These are phyloP conservation scores for Enteromius fasciolatus DNA, from an alignment of 2,797 vertebrate species.

Conservation along the genomic window DNA sequence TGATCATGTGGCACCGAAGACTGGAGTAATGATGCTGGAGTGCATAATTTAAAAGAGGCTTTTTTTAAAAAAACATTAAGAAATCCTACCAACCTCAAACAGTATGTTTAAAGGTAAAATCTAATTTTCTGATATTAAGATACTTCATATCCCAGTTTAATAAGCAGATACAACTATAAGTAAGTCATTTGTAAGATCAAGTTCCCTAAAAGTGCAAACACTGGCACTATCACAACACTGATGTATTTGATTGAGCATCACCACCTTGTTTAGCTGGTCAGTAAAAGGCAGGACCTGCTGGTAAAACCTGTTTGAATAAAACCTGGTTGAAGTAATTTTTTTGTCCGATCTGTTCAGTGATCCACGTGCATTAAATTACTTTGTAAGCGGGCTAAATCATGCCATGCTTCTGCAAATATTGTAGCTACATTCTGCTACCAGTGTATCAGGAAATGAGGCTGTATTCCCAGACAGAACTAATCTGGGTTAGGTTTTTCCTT, in stretches of 20 bases:
- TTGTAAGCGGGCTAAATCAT: background rate
- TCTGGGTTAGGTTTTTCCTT: conserved; percentile 56
- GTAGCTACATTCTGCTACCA: background rate
- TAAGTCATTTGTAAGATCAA: background rate
- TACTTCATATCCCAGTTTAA: background rate
- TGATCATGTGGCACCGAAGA: background rate
- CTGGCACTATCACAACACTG: background rate
- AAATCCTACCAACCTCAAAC: background rate
- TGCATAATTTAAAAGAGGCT: background rate
- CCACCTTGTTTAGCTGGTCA: background rate
- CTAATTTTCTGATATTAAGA: background rate
- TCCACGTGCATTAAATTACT: background rate
- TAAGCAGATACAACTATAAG: background rate
- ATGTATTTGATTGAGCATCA: background rate
- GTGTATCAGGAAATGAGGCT: conserved; percentile 53
- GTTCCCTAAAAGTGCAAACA: background rate
- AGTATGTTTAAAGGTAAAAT: background rate
- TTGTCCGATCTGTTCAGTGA: background rate
- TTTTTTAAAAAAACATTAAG: background rate
- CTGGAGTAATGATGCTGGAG: background rate
- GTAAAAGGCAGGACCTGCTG: background rate
- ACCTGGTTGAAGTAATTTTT: background rate
- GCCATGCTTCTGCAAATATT: conserved; percentile 2
- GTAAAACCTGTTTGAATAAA: background rate
- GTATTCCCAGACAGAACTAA: conserved; percentile 51